phyloP scores from a whole-genome alignment of 2,888 invertebrate species.

The Tetanocera ferruginea region DNA sequence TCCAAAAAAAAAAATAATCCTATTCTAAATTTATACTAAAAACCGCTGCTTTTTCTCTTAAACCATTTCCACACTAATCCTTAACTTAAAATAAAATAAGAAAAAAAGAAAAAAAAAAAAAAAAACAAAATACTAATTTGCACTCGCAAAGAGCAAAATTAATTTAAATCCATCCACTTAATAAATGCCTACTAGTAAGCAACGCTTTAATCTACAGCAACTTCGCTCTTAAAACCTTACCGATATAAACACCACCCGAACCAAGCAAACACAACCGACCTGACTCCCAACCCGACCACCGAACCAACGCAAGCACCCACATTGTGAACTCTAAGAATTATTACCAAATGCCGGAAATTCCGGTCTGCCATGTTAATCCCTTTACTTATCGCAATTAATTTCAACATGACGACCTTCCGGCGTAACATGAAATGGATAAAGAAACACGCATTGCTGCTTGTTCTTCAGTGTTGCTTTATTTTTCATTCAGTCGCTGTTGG shows the following conservation, averaged over 20 bases:
- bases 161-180: constrained; percentile 15
- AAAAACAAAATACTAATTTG: neutral
- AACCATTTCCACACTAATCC: neutral
- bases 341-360: constrained; percentile 62
- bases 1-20: neutral
- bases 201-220: neutral
- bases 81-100: neutral
- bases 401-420: constrained; percentile 54
- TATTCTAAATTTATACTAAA: neutral
- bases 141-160: constrained; percentile 6
- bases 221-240: no score
- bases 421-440: constrained; percentile 8
- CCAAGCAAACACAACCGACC: no score
- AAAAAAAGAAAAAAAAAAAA: neutral
- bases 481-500: neutral
- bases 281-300: neutral
- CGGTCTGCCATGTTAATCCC: constrained; percentile 62
- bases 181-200: neutral
- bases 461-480: neutral
- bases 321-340: constrained; percentile 52
- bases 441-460: constrained; percentile 15
- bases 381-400: constrained; percentile 66
- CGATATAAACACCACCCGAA: no score
- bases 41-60: neutral
- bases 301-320: neutral